phyloP scores from a whole-genome alignment of 2,113 vertebrate species.

The Saimiri boliviensis region DNA sequence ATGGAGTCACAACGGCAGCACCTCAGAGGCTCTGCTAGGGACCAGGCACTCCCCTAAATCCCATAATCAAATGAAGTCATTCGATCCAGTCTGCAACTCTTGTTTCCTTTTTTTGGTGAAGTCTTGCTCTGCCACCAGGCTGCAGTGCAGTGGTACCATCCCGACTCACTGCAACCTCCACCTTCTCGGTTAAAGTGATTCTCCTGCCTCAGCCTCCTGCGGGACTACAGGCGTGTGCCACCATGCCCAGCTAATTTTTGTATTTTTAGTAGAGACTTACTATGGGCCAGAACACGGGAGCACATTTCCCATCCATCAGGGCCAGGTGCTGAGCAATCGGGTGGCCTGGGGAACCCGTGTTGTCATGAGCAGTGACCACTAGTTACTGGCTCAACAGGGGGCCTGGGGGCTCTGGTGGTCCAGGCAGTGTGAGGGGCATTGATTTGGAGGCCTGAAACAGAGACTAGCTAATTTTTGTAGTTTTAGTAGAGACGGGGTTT shows the following conservation, averaged over 20 bases:
- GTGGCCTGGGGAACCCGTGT: not conserved
- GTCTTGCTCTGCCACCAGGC: too few relatives aligned
- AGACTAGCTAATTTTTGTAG: not conserved
- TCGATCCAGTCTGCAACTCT: accelerated
- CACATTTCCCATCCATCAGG: not conserved
- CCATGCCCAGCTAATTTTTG: too few relatives aligned
- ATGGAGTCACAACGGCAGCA: not conserved
- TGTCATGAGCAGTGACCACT: not conserved
- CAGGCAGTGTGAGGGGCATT: accelerated
- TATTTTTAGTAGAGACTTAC: not conserved
- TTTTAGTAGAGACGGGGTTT: too few relatives aligned
- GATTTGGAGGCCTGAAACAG: not conserved
- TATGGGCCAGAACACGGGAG: not conserved
- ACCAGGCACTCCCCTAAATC: accelerated
- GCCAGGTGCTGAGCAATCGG: too few relatives aligned
- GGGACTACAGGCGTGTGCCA: accelerated
- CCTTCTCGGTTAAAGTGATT: too few relatives aligned
- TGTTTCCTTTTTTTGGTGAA: too few relatives aligned
- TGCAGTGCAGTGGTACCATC: too few relatives aligned
- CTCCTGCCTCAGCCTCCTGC: too few relatives aligned
- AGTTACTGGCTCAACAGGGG: not conserved
- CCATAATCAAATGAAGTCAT: not conserved
- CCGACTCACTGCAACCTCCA: too few relatives aligned
- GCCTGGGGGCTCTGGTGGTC: not conserved
- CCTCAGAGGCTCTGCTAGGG: not conserved